These are phyloP conservation scores for Oligia strigilis DNA, from an alignment of 2,888 invertebrate species.

Conservation along the genomic window DNA sequence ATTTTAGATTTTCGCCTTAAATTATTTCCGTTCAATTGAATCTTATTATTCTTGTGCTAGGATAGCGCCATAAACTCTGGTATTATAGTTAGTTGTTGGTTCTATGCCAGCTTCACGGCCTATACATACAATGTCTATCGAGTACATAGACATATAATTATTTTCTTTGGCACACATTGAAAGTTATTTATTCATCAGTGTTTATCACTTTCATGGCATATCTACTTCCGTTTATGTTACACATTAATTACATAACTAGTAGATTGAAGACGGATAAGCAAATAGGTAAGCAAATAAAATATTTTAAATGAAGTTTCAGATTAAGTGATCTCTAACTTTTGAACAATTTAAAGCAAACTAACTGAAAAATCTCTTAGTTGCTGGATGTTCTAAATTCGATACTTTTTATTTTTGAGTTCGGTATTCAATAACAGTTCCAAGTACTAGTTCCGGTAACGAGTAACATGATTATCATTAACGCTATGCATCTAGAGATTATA, in stretches of 20 bases:
- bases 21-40: background rate
- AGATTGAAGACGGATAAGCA: background rate
- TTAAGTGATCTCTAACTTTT: background rate
- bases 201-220: constrained; percentile 6
- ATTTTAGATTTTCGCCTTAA: background rate
- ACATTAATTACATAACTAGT: background rate
- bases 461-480: background rate
- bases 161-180: constrained; percentile 38
- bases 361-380: too few relatives aligned
- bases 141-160: background rate
- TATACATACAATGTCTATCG: constrained; percentile 1
- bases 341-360: background rate
- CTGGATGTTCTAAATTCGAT: background rate
- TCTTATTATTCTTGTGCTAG: background rate
- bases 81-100: constrained; percentile 25
- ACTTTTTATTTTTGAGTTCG: background rate
- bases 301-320: background rate
- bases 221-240: background rate
- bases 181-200: constrained; percentile 7
- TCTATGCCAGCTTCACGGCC: constrained; percentile 30
- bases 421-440: background rate
- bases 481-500: background rate
- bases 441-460: constrained; percentile 1
- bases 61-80: background rate
- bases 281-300: too few relatives aligned